Base-by-base conservation (phyloP, 2,888 invertebrate species). In the Timema cristinae region DNA sequence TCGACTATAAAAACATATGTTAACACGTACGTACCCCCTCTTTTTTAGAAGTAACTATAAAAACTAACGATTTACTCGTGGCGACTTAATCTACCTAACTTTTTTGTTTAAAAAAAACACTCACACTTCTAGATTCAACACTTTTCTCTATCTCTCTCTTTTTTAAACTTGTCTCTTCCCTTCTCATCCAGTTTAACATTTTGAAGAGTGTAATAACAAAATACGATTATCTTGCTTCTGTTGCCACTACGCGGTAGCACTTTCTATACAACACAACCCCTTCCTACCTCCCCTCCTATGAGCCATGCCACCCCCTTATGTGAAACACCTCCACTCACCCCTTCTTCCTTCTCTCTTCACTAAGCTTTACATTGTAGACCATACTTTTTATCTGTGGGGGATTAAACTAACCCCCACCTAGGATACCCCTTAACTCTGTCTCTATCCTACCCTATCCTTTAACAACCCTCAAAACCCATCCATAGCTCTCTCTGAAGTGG, bases 151-250 rank as follows among this genome's bases (percentile, higher is more conserved):
- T 32, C 32, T 32, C 32, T 32, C 32, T 32, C 32, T 32, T 32
- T n/a, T n/a, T n/a, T n/a, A n/a, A n/a, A n/a, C n/a, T n/a, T 32
- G 32, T 32, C 32, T 32, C 59, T 8, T 59, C 47, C 47, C 11
- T 63, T 32, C 63, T 63, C 63, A 63, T 63, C 63, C 63, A 63
- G 63, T 63, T 32, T 63, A 63, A 63, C 63, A 63, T 63, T 63
- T 48, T 63, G 63, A 63, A 63, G 63, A 63, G 63, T 47, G 63
- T 63, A 63, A 63, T 63, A 63, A 63, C 63, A 63, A 63, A 63
- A 63, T 63, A 63, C 63, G 63, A 63, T 63, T 63, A 63, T 63
- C 63, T 63, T 63, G 32, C 32, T 32, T 32, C 32, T 32, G 32
- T 32, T 32, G 47, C 63, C 63, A 48, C 48, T 63, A 63, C 63